Conservation (phyloP, 2,888 invertebrate genomes). For the Strigamia crassipes region DNA sequence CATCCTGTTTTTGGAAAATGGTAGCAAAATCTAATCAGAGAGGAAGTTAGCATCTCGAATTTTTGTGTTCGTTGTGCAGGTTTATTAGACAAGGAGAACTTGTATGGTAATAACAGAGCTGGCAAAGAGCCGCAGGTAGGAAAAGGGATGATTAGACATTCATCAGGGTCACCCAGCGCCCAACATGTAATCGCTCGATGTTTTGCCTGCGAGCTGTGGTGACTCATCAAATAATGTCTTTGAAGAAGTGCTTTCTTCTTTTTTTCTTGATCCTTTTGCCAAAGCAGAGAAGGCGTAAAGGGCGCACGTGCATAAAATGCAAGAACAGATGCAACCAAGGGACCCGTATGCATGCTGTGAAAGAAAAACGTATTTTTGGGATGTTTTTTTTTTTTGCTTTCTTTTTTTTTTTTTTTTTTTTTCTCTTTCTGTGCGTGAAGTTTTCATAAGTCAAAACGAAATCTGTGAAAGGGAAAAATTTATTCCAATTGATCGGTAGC, state of each 20-base stretch:
- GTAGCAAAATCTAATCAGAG: constrained; percentile 11
- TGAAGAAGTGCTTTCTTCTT: constrained; percentile 35
- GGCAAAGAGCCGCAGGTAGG: constrained; percentile 29
- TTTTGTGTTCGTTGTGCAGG: constrained; percentile 4
- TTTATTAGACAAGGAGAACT: constrained; percentile 31
- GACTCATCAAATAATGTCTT: constrained; percentile 35
- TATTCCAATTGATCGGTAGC: not conserved
- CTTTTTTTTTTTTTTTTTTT: not conserved
- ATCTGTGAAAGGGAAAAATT: not conserved
- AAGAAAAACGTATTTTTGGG: constrained; percentile 17
- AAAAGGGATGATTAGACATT: constrained; percentile 35
- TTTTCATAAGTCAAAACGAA: constrained; percentile 24
- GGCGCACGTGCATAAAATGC: constrained; percentile 33
- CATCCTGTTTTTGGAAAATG: constrained; percentile 22
- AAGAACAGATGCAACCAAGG: constrained; percentile 29
- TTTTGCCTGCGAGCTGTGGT: constrained; percentile 33
- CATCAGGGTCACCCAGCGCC: constrained; percentile 28
- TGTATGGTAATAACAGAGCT: constrained; percentile 35
- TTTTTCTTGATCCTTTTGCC: constrained; percentile 31
- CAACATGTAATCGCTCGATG: constrained; percentile 31
- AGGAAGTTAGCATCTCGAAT: constrained; percentile 19
- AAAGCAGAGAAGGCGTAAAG: constrained; percentile 31
- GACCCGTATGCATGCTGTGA: constrained; percentile 24
- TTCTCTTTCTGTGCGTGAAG: not conserved
- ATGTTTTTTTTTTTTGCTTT: constrained; percentile 9